Conservation (phyloP, 2,888 invertebrate species). For the Tuta absoluta region DNA sequence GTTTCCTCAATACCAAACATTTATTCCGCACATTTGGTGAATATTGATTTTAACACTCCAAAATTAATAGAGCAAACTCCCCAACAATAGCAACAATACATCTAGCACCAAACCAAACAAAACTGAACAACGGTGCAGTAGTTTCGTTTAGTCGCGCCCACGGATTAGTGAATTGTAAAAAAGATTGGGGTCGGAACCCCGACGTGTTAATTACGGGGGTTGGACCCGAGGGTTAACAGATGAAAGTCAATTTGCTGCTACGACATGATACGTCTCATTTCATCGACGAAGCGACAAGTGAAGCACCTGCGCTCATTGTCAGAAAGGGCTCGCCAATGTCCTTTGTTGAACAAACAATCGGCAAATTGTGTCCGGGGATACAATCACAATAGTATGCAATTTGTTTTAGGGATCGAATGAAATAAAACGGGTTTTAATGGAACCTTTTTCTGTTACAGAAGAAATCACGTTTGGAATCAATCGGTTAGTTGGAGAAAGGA, state of each 20-base stretch:
- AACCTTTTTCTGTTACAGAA: conserved; percentile 80
- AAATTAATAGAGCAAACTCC: conserved; percentile 45
- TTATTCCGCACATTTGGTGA: conserved; percentile 28
- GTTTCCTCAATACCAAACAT: conserved; percentile 14
- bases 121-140: conserved; percentile 57
- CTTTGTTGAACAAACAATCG: conserved; percentile 51
- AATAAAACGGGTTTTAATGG: conserved; percentile 13
- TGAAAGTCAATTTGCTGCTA: conserved; percentile 84
- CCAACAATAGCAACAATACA: conserved; percentile 44
- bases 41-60: conserved; percentile 27
- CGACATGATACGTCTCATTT: conserved; percentile 85
- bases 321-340: conserved; percentile 42
- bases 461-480: conserved; percentile 92
- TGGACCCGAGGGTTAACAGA: conserved; percentile 75
- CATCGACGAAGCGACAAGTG: conserved; percentile 76
- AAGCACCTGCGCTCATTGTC: conserved; percentile 74
- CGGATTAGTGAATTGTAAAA: conserved; percentile 80
- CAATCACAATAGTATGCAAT: conserved; percentile 1
- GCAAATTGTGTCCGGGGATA: conserved; percentile 22
- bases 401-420: not conserved
- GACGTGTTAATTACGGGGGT: conserved; percentile 82
- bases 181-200: conserved; percentile 71
- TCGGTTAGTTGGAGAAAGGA: conserved; percentile 86
- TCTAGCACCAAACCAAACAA: conserved; percentile 52
- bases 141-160: conserved; percentile 75